Base-by-base conservation (phyloP, 2,797 vertebrate species). In the Chrysocyon brachyurus region DNA sequence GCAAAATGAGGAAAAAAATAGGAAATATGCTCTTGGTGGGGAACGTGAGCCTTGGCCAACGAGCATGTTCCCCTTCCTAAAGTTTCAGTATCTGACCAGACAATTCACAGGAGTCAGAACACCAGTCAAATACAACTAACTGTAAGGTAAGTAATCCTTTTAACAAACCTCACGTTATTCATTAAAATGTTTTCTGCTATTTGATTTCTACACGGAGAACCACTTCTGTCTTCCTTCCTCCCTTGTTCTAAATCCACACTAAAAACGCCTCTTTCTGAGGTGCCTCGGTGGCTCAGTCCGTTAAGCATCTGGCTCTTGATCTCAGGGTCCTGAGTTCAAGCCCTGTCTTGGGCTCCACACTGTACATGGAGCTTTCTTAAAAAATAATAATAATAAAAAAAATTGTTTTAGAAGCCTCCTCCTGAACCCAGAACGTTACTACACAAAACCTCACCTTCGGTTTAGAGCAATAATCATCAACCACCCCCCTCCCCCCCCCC, bases 401-500 rank as follows among this genome's bases (percentile, higher is more conserved):
- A n/a, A 6, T 7, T 40, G 40, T 40, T 40, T 40, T 12, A 33
- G 33, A 33, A 68, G n/a, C 49, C 49, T 15, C n/a, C n/a, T 59
- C 26, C 52, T 40, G 46, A 87, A 36, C 70, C 36, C 78, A 72
- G 64, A 70, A 63, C n/a, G 16, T 56, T 52, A 46, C 64, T 17
- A 68, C 79, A 59, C 6, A 73, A 24, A 83, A 68, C 59, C 21
- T 91, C 31, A 15, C 21, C 56, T 73, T 54, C 72, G 46, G 1
- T 1, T 56, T 16, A 52, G 10, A 68, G 33, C 72, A 85, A 36
- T 12, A 21, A 64, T 33, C 77, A 22, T 54, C 36, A 12, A 46
- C 40, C 1, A 7, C 40, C 0, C 40, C 7, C 6, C 40, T 1
- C 6, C 1, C 40, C 40, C 0, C 40, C 7, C 6, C 40, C 40